Base-by-base conservation (phyloP, 2,113 vertebrate genomes). In the Nothocercus julius region DNA sequence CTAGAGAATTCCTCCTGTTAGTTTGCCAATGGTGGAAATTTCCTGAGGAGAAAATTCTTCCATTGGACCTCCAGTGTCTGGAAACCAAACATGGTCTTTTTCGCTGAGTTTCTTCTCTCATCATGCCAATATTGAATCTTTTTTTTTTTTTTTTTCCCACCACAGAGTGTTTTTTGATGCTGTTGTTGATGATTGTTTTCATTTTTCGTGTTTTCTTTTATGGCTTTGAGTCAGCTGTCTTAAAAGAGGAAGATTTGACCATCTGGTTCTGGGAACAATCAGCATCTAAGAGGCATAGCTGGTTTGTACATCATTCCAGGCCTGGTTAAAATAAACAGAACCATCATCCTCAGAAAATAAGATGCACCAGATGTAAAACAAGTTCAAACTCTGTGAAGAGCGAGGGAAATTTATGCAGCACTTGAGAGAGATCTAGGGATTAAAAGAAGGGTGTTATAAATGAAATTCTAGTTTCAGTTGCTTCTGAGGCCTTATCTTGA, bases 191-290 rank as follows among this genome's bases (percentile, higher is more conserved):
- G 68, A 85, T 93, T 91, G 66, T 96, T 97, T 96, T 95, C 38
- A 90, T 93, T 96, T 97, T 94, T 84, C 54, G 83, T 90, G 76
- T 93, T 95, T 96, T 94, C 64, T 94, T 95, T 96, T 51, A 96
- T 90, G 92, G 77, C 61, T 95, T 94, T 92, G 70, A 96, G 86
- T 94, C 86, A 93, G 81, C 86, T 94, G 70, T 81, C 93, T 96
- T 95, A 30, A 95, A 96, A 93, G 81, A 54, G 56, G 85, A 92
- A 88, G 89, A 59, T 87, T 85, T 95, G 87, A 84, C 89, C 91
- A 68, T 94, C 93, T 97, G 91, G 87, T 92, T 90, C 95, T 95
- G 95, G 87, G 89, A 97, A 93, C 74, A 87, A 45, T 88, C 81
- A 81, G 69, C 56, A 85, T 96, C 80, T 89, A 79, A 89, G 70